Percentiles rank a stretch among this genome's conserved stretches.
These are phyloP conservation scores for Euborellia annulipes DNA, from an alignment of 1,140 invertebrate species.

Conservation along the genomic window DNA sequence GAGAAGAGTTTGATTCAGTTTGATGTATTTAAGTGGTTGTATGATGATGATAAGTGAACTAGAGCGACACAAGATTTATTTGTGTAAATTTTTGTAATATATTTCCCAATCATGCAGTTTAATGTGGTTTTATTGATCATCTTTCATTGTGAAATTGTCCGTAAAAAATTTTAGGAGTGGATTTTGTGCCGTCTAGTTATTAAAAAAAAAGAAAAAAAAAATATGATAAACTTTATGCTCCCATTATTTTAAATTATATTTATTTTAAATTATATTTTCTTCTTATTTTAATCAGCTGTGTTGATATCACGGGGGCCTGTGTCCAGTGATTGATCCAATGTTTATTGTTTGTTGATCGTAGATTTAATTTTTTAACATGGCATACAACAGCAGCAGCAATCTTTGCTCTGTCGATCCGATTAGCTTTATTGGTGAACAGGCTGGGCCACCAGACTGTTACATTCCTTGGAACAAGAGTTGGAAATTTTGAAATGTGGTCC, in stretches of 20 bases:
- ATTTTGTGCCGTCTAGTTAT: conserved; percentile 12
- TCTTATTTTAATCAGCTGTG: conserved; percentile 1
- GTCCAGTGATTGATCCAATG: not conserved
- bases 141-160: conserved; percentile 13
- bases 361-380: conserved; percentile 5
- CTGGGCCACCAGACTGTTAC: conserved; percentile 11
- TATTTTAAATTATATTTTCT: conserved; percentile 3
- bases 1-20: conserved; percentile 21
- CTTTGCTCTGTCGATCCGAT: conserved; percentile 9
- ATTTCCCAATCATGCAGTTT: conserved; percentile 10
- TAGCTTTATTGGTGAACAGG: conserved; percentile 12
- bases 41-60: conserved; percentile 17
- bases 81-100: conserved; percentile 27
- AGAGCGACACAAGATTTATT: conserved; percentile 17
- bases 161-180: conserved; percentile 14
- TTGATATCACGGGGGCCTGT: conserved; percentile 3
- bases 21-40: conserved; percentile 19
- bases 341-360: conserved; percentile 5
- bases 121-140: conserved; percentile 14
- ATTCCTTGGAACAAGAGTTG: conserved; percentile 12
- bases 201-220: conserved; percentile 4
- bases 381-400: conserved; percentile 1
- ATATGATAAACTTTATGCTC: conserved; percentile 9
- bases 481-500: conserved; percentile 7
- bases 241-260: conserved; percentile 7